Conservation (phyloP, 2,888 invertebrate genomes). For the Heterodera filipjevi region DNA sequence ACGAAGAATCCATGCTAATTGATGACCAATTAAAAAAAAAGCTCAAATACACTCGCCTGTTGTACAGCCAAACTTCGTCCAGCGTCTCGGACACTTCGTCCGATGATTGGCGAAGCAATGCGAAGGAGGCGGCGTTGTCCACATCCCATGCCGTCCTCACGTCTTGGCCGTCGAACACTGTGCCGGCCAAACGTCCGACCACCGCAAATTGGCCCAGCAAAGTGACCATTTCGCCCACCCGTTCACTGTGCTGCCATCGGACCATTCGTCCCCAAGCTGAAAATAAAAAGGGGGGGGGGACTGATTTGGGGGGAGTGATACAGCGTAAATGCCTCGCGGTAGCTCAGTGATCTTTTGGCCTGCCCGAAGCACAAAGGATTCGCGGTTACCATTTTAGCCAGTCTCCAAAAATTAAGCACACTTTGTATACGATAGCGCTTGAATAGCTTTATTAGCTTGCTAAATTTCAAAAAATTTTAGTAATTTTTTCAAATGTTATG, state of each 20-base stretch:
- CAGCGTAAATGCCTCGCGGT: too few species aligned
- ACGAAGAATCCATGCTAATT: too few species aligned
- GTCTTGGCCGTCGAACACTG: constrained; percentile 62
- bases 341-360: too few species aligned
- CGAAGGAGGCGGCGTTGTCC: constrained; percentile 57
- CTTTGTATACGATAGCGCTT: too few species aligned
- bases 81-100: constrained; percentile 51
- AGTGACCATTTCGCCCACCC: constrained; percentile 58
- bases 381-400: too few species aligned
- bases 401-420: too few species aligned
- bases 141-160: constrained; percentile 58
- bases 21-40: too few species aligned
- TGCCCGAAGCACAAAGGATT: too few species aligned
- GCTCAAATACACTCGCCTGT: constrained; percentile 49
- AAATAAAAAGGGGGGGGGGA: background rate
- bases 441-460: too few species aligned
- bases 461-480: too few species aligned
- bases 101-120: constrained; percentile 59
- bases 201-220: constrained; percentile 60
- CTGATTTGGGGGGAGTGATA: background rate
- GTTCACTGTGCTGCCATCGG: constrained; percentile 60
- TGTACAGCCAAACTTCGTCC: constrained; percentile 62
- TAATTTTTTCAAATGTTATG: too few species aligned
- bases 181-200: constrained; percentile 49
- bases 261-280: constrained; percentile 62